Conservation (phyloP, 2,113 vertebrate genomes). For the Psephotus haematonotus region DNA sequence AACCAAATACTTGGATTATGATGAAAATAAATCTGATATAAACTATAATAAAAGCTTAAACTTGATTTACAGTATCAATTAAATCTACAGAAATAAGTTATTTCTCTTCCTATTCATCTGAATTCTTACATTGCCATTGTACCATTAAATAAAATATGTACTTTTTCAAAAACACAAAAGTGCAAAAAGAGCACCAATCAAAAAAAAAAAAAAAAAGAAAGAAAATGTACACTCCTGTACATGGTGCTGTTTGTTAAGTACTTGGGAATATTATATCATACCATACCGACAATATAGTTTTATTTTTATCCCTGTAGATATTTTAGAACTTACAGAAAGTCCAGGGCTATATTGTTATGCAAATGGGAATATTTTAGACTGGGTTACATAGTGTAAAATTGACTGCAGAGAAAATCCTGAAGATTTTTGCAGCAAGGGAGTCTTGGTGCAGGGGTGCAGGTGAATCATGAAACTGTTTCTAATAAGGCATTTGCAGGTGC, state of each 20-base stretch:
- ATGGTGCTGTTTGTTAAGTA: not conserved
- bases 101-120: not conserved
- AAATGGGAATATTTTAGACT: constrained; percentile 23
- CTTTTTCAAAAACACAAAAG: not conserved
- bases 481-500: constrained; percentile 59
- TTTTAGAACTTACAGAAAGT: not conserved
- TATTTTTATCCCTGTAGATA: not conserved
- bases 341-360: not conserved
- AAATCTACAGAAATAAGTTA: not conserved
- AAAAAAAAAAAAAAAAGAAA: not conserved
- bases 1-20: not conserved
- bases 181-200: not conserved
- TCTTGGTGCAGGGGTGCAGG: not conserved
- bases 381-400: constrained; percentile 57
- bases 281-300: not conserved
- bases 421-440: constrained; percentile 25
- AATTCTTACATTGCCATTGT: not conserved
- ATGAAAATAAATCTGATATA: not conserved
- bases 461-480: constrained; percentile 44
- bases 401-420: constrained; percentile 41
- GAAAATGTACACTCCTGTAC: not conserved
- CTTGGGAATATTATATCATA: not conserved
- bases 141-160: not conserved
- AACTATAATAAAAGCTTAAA: not conserved
- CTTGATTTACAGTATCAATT: not conserved